phyloP scores from a whole-genome alignment of 2,797 vertebrate genomes.

The Natrix natrix region DNA sequence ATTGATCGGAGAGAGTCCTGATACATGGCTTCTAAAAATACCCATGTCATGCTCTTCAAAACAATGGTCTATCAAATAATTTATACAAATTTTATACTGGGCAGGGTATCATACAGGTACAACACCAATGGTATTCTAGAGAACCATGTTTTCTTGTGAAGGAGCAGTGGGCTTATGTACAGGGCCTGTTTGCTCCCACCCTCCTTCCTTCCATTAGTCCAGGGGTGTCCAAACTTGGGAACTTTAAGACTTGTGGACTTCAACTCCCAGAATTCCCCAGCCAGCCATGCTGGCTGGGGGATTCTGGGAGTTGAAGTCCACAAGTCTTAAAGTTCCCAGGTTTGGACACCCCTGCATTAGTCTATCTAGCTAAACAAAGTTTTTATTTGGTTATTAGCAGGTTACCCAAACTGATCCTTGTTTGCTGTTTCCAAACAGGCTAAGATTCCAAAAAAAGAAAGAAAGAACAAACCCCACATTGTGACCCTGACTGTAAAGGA shows the following conservation, averaged over 20 bases:
- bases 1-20: background rate
- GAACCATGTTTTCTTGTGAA: background rate
- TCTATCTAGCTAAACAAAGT: background rate
- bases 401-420: background rate
- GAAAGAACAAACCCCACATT: background rate
- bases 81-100: too few species aligned
- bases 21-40: background rate
- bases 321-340: too few species aligned
- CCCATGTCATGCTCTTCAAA: background rate
- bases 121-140: background rate
- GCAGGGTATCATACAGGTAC: background rate
- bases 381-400: background rate
- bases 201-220: background rate
- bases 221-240: too few species aligned
- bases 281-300: too few species aligned
- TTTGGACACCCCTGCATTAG: too few species aligned
- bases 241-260: too few species aligned
- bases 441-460: background rate
- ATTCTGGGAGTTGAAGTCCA: too few species aligned
- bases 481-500: background rate
- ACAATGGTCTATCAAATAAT: background rate
- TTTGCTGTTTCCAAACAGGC: background rate
- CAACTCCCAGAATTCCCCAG: too few species aligned
- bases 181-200: background rate
- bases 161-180: background rate